These are phyloP conservation scores for Trypoxylon attenuatum DNA, from an alignment of 2,888 invertebrate species.

Conservation along the genomic window DNA sequence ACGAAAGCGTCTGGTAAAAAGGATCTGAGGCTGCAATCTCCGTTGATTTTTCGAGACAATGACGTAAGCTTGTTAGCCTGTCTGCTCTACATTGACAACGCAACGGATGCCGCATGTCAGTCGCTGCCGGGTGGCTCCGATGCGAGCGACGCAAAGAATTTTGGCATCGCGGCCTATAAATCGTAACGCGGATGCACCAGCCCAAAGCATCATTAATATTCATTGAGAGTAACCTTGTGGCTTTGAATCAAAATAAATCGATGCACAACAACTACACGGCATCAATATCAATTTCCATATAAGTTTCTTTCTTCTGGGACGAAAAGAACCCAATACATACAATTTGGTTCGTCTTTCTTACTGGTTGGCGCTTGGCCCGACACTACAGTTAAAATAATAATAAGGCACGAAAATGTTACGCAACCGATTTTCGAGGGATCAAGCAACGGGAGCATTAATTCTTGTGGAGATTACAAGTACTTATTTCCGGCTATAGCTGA, in stretches of 20 bases:
- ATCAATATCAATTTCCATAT: no score
- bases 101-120: constrained; percentile 14
- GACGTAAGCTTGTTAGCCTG: constrained; percentile 22
- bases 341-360: no score
- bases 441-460: not conserved
- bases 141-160: constrained; percentile 14
- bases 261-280: no score
- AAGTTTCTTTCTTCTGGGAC: no score
- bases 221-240: constrained; percentile 15
- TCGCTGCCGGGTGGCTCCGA: constrained; percentile 1
- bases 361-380: not conserved
- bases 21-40: no score
- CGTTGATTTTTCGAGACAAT: not conserved
- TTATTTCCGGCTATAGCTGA: no score
- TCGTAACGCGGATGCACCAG: constrained; percentile 21
- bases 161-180: constrained; percentile 34
- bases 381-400: not conserved
- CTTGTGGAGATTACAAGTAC: no score
- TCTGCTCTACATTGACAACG: constrained; percentile 24
- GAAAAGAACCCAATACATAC: no score
- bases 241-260: not conserved
- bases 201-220: constrained; percentile 7
- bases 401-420: not conserved
- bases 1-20: no score
- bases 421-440: not conserved